Base-by-base conservation (phyloP, 2,113 vertebrate genomes). In the Polyodon spathula region DNA sequence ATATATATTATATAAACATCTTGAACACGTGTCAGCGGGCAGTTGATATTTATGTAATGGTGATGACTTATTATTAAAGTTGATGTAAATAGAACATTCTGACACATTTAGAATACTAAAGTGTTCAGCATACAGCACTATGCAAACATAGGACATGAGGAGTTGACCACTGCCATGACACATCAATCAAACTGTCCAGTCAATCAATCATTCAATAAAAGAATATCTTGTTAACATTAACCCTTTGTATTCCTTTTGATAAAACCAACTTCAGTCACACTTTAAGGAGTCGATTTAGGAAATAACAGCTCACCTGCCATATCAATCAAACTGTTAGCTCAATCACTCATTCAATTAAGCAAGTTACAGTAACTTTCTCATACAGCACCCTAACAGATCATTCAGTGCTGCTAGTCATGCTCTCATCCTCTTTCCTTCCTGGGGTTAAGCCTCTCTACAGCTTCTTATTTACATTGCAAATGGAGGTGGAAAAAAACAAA, bases 321-420 rank as follows among this genome's bases (percentile, higher is more conserved):
- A 85, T 86, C 83, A 78, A 78, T 86, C 79, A 80, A 52, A 42
- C 58, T 58, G 60, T 72, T 76, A 76, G 68, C 67, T 78, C 79
- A 67, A 66, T 70, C 72, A 67, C 71, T 84, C 79, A 81, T 67
- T 81, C 78, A 79, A 65, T 41, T 58, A 70, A 68, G 59, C 48
- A 17, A 54, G 40, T 63, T 65, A 72, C 66, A 73, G 74, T 72
- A 54, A 42, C 40, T 65, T 59, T 80, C 77, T 84, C 83, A 82
- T 83, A 78, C 82, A 65, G 60, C 56, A 54, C 58, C 55, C 67
- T 78, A 76, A 80, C 80, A 78, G 76, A 62, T 39, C 61, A 63
- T 65, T 61, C 57, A n/a, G 59, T 71, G 71, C 62, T 54, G 66
- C 59, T 65, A 40, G 66, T 51, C 66, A 58, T 56, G 56, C 56